Percentiles rank a stretch among this genome's conserved stretches.
Conservation (phyloP, 2,797 vertebrate species). For the Alfaro cultratus region DNA sequence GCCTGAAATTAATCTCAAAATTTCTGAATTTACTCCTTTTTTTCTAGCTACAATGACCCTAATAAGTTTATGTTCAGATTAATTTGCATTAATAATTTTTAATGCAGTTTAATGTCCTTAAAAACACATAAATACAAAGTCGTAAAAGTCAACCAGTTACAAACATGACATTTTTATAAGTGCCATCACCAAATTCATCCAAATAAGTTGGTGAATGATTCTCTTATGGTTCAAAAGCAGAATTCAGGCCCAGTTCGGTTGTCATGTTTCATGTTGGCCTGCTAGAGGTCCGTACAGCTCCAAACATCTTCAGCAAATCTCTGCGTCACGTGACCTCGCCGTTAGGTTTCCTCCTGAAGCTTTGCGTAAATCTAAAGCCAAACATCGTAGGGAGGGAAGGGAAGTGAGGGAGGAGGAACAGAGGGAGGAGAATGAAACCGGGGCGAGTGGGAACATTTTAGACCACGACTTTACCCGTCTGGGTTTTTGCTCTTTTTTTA, state of each 20-base stretch:
- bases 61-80: too few relatives aligned
- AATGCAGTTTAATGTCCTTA: too few relatives aligned
- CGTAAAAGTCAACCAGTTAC: too few relatives aligned
- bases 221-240: too few relatives aligned
- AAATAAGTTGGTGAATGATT: too few relatives aligned
- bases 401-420: conserved; percentile 35
- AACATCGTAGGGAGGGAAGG: conserved; percentile 23
- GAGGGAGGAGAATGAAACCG: conserved; percentile 30
- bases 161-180: too few relatives aligned
- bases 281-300: conserved; percentile 9
- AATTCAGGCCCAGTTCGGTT: background rate
- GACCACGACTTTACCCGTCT: conserved; percentile 9
- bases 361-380: background rate
- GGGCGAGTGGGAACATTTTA: conserved; percentile 43
- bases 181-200: too few relatives aligned
- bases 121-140: too few relatives aligned
- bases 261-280: conserved; percentile 6
- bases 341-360: conserved; percentile 15
- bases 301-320: background rate
- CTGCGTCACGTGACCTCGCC: background rate
- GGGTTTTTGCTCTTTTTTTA: background rate
- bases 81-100: too few relatives aligned
- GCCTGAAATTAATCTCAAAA: too few relatives aligned
- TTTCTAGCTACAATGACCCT: too few relatives aligned
- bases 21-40: too few relatives aligned